Conservation (phyloP, 2,888 invertebrate genomes). For the Chloroclysta siterata region DNA sequence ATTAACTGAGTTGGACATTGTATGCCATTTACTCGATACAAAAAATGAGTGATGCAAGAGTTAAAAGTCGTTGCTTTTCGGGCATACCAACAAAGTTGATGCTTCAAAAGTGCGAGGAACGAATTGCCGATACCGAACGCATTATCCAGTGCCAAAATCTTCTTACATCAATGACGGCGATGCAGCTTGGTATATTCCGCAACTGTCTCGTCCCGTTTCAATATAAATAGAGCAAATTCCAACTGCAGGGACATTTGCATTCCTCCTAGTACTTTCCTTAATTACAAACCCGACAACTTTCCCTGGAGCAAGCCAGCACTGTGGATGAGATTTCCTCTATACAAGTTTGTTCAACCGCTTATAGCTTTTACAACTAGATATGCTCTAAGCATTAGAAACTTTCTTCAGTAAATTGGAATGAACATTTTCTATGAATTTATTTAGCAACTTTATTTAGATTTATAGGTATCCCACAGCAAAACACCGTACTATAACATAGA, state of each 20-base stretch:
- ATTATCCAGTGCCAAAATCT: not conserved
- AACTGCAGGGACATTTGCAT: slow-evolving; percentile 56
- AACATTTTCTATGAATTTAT: not conserved
- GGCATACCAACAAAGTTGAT: too few species aligned
- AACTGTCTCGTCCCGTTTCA: slow-evolving; percentile 8
- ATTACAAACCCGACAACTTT: slow-evolving; percentile 58
- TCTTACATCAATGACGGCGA: not conserved
- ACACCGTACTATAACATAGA: not conserved
- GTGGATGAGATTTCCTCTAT: slow-evolving; percentile 28
- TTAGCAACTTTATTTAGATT: not conserved
- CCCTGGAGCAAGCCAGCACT: slow-evolving; percentile 39
- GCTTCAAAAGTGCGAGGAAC: too few species aligned
- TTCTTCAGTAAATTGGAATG: not conserved
- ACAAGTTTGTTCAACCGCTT: slow-evolving; percentile 27
- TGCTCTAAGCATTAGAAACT: not conserved
- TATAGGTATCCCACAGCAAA: not conserved
- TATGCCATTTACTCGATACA: too few species aligned
- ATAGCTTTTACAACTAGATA: slow-evolving; percentile 14
- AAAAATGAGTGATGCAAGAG: too few species aligned
- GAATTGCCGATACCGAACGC: too few species aligned
- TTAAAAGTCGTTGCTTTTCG: too few species aligned
- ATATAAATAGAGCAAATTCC: slow-evolving; percentile 2
- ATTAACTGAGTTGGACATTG: too few species aligned
- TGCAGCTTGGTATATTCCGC: not conserved
- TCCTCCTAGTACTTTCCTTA: slow-evolving; percentile 54